These are phyloP conservation scores for Cephalophus harveyi DNA, from an alignment of 2,113 vertebrate species.

Conservation along the genomic window DNA sequence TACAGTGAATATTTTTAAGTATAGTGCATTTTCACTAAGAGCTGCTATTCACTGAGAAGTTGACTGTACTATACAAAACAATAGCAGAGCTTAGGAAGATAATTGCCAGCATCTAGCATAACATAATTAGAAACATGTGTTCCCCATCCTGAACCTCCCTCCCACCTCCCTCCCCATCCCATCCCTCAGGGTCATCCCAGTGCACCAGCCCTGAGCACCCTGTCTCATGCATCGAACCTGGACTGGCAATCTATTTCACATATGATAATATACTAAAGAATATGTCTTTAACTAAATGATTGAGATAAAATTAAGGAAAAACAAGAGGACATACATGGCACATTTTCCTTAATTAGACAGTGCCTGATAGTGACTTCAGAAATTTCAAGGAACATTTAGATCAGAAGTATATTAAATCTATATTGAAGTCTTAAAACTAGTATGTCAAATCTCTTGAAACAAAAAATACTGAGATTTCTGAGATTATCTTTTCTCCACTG, in stretches of 20 bases:
- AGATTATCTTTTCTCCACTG: background rate
- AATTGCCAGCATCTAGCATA: background rate
- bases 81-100: constrained; percentile 26
- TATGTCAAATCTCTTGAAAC: background rate
- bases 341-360: background rate
- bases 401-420: background rate
- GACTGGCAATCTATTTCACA: background rate
- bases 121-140: background rate
- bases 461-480: background rate
- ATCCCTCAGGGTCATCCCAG: background rate
- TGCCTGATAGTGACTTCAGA: background rate
- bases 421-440: background rate
- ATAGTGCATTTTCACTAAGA: constrained; percentile 1
- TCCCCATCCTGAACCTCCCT: background rate
- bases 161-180: background rate
- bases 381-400: background rate
- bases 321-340: background rate
- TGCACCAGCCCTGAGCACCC: background rate
- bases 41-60: background rate
- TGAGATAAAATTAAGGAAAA: background rate
- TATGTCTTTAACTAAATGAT: background rate
- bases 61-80: background rate
- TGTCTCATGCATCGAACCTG: background rate
- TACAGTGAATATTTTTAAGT: background rate
- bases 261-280: background rate